These are phyloP conservation scores for Pinctada fucata DNA, from an alignment of 2,888 invertebrate genomes.

Conservation along the genomic window DNA sequence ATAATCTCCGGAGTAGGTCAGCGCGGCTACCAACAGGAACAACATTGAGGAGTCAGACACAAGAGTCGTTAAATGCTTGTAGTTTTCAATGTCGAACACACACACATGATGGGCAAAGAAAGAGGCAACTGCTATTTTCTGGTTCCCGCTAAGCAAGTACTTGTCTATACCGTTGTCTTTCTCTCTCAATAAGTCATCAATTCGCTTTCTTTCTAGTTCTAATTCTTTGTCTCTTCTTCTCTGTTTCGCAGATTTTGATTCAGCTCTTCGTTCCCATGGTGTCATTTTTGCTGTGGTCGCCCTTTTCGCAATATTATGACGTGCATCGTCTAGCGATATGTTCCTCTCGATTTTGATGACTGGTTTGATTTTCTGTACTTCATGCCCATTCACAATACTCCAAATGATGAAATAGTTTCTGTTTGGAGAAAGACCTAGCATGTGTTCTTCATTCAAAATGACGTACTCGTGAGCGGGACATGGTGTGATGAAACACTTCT, in stretches of 20 bases:
- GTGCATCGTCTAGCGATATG: constrained; percentile 39
- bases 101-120: constrained; percentile 75
- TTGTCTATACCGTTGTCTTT: constrained; percentile 73
- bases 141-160: constrained; percentile 71
- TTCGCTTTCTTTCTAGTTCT: constrained; percentile 58
- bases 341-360: constrained; percentile 61
- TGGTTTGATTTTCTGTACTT: constrained; percentile 66
- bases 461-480: constrained; percentile 72
- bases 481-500: constrained; percentile 70
- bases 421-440: constrained; percentile 72
- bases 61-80: constrained; percentile 67
- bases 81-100: constrained; percentile 70
- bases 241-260: constrained; percentile 60
- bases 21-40: constrained; percentile 69
- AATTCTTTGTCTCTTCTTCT: constrained; percentile 60
- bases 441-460: constrained; percentile 66
- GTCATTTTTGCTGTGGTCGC: constrained; percentile 65
- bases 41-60: constrained; percentile 72
- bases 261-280: constrained; percentile 72
- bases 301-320: constrained; percentile 44
- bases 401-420: constrained; percentile 73
- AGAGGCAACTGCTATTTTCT: constrained; percentile 70
- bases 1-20: constrained; percentile 68
- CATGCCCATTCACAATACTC: constrained; percentile 69
- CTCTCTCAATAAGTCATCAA: constrained; percentile 67